These are phyloP conservation scores for Aegotheles bennettii DNA, from an alignment of 2,113 vertebrate species.

Conservation along the genomic window DNA sequence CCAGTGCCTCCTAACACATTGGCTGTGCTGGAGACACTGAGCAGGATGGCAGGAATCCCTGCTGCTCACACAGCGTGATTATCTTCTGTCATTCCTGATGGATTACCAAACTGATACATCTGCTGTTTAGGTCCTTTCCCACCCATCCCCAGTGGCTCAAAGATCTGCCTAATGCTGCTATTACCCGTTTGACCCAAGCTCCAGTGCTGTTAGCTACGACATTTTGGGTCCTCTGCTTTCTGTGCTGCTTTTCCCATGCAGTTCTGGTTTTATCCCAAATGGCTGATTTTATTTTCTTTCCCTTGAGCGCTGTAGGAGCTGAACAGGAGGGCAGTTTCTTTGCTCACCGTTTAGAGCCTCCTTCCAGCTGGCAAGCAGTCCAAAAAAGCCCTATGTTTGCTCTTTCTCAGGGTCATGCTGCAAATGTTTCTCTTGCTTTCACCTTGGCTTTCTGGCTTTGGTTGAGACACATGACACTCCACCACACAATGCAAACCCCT, in stretches of 20 bases:
- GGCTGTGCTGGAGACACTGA: background rate
- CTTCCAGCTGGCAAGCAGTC: conserved; percentile 48
- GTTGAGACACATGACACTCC: background rate
- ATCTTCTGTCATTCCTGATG: background rate
- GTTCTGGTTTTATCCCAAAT: background rate
- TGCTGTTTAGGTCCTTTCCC: background rate
- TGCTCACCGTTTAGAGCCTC: background rate
- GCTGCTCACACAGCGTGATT: background rate
- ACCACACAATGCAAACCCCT: background rate
- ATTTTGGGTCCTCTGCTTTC: background rate
- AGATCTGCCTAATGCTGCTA: background rate
- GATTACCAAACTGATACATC: background rate
- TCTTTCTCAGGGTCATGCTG: conserved; percentile 51
- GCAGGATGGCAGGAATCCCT: background rate
- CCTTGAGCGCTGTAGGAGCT: background rate
- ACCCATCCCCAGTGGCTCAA: accelerated
- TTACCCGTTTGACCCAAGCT: background rate
- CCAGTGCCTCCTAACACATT: background rate
- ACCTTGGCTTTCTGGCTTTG: conserved; percentile 36
- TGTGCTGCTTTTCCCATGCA: background rate
- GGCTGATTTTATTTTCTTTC: background rate
- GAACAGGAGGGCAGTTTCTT: conserved; percentile 42
- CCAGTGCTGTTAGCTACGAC: background rate
- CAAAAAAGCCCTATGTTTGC: conserved; percentile 37
- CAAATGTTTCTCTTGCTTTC: conserved; percentile 52